Evolutionary conservation across 1,140 invertebrate species (phyloP).

Genomic region (Papilio helenus): DNA sequence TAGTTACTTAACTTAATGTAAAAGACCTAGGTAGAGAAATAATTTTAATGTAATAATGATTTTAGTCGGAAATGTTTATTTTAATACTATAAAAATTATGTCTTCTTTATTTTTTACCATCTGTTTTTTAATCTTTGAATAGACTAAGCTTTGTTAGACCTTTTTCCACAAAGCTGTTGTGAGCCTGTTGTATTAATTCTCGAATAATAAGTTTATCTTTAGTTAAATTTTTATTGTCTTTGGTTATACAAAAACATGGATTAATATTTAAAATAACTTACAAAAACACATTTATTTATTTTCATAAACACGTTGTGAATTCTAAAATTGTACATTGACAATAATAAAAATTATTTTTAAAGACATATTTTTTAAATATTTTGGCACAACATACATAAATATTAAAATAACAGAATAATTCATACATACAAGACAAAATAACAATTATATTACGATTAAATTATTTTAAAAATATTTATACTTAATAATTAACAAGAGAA

Average conservation of each 20-base stretch:
- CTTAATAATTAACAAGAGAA: background rate
- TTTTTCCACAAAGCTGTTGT: background rate
- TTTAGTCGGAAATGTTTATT: too few species aligned
- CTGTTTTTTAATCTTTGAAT: background rate
- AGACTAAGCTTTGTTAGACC: background rate
- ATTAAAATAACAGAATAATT: background rate
- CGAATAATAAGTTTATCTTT: constrained; percentile 68
- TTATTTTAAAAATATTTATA: constrained; percentile 5
- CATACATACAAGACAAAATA: background rate
- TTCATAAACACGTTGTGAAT: constrained; percentile 73
- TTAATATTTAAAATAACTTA: constrained; percentile 81
- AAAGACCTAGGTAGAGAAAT: too few species aligned
- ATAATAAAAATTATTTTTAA: constrained; percentile 65
- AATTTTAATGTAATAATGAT: too few species aligned
- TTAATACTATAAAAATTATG: too few species aligned
- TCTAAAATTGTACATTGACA: constrained; percentile 78
- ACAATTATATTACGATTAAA: background rate
- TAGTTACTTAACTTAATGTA: too few species aligned
- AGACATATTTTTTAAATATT: constrained; percentile 37
- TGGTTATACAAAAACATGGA: constrained; percentile 82
- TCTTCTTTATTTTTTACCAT: too few species aligned
- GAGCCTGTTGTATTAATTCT: background rate
- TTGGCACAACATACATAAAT: constrained; percentile 34
- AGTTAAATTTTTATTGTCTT: constrained; percentile 83
- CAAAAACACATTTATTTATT: constrained; percentile 80